Evolutionary conservation across 2,113 vertebrate genomes (phyloP).

Genomic region (Fulmarus glacialis): DNA sequence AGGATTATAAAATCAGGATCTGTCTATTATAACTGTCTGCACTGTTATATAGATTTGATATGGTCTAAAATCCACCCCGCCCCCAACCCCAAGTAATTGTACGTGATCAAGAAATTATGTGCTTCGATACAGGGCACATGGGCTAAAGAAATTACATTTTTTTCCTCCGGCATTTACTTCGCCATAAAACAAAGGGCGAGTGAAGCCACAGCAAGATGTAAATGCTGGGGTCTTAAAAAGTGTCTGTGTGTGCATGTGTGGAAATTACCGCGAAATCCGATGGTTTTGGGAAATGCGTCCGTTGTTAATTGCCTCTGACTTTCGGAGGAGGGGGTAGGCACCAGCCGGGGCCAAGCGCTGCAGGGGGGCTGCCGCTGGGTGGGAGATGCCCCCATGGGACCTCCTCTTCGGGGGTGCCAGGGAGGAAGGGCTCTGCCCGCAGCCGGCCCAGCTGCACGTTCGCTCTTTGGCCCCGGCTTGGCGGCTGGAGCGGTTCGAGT

Average conservation of each 20-base stretch:
- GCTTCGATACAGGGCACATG: rapidly evolving
- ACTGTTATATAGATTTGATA: neutral
- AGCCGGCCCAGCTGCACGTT: rapidly evolving
- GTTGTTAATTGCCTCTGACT: neutral
- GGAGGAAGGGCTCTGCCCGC: neutral
- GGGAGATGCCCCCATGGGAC: neutral
- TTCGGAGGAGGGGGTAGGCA: neutral
- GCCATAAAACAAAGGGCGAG: neutral
- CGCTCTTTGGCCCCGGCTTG: rapidly evolving
- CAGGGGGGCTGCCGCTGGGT: rapidly evolving
- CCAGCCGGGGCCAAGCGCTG: rapidly evolving
- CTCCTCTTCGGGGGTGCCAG: rapidly evolving
- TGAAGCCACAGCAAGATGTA: neutral
- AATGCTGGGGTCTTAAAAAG: neutral
- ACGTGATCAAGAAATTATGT: neutral
- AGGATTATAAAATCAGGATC: conserved; percentile 30
- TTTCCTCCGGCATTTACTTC: neutral
- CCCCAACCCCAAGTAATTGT: neutral
- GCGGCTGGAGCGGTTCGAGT: neutral
- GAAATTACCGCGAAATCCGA: rapidly evolving
- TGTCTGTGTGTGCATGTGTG: rapidly evolving
- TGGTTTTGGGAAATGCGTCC: rapidly evolving
- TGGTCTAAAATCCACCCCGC: neutral
- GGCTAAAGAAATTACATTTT: neutral
- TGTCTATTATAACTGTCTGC: neutral